A percentile compares a stretch with the other conserved stretches of the same genome.
Evolutionary conservation across 2,888 invertebrate genomes (phyloP).

Genomic region (Anarsia innoxiella): DNA sequence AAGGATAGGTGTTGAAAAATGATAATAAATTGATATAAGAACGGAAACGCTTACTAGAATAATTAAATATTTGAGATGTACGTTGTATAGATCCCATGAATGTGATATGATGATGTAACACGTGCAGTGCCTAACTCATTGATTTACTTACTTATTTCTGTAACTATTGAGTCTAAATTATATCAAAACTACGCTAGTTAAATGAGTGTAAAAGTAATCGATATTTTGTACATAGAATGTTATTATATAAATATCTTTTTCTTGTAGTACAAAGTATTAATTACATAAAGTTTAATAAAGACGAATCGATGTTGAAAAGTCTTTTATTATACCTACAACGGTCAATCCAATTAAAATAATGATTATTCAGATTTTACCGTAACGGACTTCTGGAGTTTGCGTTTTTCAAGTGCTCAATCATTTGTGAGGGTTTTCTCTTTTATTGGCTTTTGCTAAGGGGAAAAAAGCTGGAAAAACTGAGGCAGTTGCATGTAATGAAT

Average conservation of each 20-base stretch:
- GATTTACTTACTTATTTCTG: constrained; percentile 41
- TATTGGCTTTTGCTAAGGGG: neutral
- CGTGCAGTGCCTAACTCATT: constrained; percentile 71
- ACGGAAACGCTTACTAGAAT: constrained; percentile 72
- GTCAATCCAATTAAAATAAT: constrained; percentile 2
- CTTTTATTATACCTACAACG: constrained; percentile 14
- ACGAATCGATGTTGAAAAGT: constrained; percentile 62
- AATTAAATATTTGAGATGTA: constrained; percentile 51
- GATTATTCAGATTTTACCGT: neutral
- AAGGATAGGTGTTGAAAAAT: too few species aligned
- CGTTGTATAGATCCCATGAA: constrained; percentile 55
- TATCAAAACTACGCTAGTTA: constrained; percentile 35
- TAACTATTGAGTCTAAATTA: constrained; percentile 38
- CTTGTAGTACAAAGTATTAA: constrained; percentile 70
- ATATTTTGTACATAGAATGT: constrained; percentile 61
- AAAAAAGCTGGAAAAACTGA: too few species aligned
- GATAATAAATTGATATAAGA: constrained; percentile 65
- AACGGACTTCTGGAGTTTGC: neutral
- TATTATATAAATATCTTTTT: constrained; percentile 50
- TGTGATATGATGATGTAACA: constrained; percentile 68
- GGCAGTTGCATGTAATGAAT: too few species aligned
- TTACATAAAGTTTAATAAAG: constrained; percentile 68
- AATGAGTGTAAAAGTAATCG: constrained; percentile 37
- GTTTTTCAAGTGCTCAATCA: too few species aligned
- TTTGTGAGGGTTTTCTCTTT: neutral